Conservation (phyloP, 2,113 vertebrate genomes). For the Thamnophis sirtalis region DNA sequence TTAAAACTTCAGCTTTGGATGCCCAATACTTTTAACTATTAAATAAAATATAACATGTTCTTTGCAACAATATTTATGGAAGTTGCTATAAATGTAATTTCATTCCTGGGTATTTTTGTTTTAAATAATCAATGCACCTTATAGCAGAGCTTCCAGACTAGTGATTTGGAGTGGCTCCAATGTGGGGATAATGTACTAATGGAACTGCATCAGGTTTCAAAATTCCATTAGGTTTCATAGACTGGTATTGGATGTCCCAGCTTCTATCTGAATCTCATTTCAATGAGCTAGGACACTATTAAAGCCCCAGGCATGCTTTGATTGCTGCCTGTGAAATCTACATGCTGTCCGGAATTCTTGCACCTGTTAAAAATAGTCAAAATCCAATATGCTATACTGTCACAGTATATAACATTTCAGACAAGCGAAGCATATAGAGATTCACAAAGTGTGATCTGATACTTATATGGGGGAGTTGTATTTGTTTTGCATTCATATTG, state of each 20-base stretch:
- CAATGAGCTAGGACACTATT: conserved; percentile 19
- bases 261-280: conserved; percentile 32
- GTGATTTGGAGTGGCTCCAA: conserved; percentile 1
- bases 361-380: conserved; percentile 3
- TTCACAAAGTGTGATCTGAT: neutral
- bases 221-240: conserved; percentile 33
- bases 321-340: neutral
- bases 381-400: conserved; percentile 4
- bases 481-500: neutral
- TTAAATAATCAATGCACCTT: conserved; percentile 29
- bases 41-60: neutral
- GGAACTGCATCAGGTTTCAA: conserved; percentile 52
- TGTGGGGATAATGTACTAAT: neutral
- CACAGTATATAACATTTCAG: neutral
- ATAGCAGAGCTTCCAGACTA: conserved; percentile 36
- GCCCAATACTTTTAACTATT: neutral
- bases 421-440: neutral
- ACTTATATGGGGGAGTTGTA: neutral
- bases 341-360: neutral
- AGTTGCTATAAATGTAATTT: conserved; percentile 40
- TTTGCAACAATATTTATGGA: conserved; percentile 22
- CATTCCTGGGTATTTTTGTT: conserved; percentile 32
- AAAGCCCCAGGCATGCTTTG: conserved; percentile 7
- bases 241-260: conserved; percentile 14
- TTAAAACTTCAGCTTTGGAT: neutral